Conservation (phyloP, 2,113 vertebrate species). For the Motacilla tschutschensis region DNA sequence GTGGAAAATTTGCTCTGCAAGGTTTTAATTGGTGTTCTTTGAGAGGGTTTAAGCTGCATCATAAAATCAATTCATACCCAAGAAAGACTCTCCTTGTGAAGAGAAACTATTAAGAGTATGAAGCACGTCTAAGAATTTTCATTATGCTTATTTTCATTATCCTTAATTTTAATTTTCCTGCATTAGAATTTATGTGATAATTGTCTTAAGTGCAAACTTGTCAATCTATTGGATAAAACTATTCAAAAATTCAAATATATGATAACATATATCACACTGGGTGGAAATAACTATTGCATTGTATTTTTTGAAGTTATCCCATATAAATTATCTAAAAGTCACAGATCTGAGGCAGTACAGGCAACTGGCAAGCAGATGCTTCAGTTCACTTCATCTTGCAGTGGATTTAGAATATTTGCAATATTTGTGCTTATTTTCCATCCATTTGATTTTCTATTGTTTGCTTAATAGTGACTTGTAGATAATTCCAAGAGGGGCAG, state of each 20-base stretch:
- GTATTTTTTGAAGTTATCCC: not conserved
- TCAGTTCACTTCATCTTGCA: not conserved
- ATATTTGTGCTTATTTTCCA: not conserved
- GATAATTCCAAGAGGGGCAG: not conserved
- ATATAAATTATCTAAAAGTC: not conserved
- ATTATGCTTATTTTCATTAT: not conserved
- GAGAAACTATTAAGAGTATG: not conserved
- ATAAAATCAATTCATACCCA: not conserved
- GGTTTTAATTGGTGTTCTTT: not conserved
- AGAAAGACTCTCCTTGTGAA: not conserved
- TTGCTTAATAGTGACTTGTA: not conserved
- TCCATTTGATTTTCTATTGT: not conserved
- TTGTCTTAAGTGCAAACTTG: not conserved
- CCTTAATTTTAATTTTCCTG: not conserved
- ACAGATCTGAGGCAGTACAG: not conserved
- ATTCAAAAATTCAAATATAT: not conserved
- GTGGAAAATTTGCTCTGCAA: not conserved
- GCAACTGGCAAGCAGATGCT: not conserved
- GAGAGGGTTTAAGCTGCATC: not conserved
- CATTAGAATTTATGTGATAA: not conserved
- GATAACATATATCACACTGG: too few relatives aligned
- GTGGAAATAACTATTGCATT: not conserved
- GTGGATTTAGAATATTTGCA: not conserved
- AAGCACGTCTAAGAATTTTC: not conserved
- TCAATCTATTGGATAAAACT: not conserved